phyloP scores from a whole-genome alignment of 2,888 invertebrate species.

The Cheilosia soror region DNA sequence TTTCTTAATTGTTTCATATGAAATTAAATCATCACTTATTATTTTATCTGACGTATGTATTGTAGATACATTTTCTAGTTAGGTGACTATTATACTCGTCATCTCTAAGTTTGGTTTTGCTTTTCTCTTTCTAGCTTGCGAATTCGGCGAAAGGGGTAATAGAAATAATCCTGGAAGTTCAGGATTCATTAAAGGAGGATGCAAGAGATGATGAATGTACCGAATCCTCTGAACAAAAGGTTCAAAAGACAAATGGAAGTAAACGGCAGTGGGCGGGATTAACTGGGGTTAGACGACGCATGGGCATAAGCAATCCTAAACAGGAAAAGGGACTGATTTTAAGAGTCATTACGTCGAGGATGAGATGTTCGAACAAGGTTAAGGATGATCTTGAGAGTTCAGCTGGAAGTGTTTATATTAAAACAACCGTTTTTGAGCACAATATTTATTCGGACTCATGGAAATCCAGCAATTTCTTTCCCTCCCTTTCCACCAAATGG shows the following conservation, averaged over 20 bases:
- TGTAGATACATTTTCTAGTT: background rate
- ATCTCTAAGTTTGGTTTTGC: too few relatives aligned
- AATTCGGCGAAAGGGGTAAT: constrained; percentile 82
- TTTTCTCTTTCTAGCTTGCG: constrained; percentile 77
- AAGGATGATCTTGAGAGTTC: constrained; percentile 83
- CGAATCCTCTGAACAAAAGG: constrained; percentile 4
- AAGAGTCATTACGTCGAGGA: constrained; percentile 81
- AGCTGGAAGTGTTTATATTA: constrained; percentile 88
- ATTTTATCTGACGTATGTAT: background rate
- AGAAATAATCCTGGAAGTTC: constrained; percentile 81
- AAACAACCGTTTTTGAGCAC: constrained; percentile 90
- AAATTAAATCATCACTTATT: constrained; percentile 21
- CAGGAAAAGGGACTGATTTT: constrained; percentile 77
- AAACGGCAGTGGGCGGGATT: constrained; percentile 79
- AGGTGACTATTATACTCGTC: background rate
- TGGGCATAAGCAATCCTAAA: constrained; percentile 78
- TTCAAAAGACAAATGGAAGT: constrained; percentile 20
- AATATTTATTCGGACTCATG: constrained; percentile 86
- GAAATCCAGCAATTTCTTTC: constrained; percentile 90
- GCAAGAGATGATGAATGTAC: constrained; percentile 5
- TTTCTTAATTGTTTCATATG: constrained; percentile 18
- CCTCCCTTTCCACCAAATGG: constrained; percentile 91
- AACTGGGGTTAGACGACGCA: constrained; percentile 81
- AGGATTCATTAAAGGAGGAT: constrained; percentile 76
- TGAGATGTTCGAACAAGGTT: constrained; percentile 83